A percentile compares a stretch with the other conserved stretches of the same genome.
Evolutionary conservation across 2,888 invertebrate genomes (phyloP).

Genomic region (Epirrita christyi): DNA sequence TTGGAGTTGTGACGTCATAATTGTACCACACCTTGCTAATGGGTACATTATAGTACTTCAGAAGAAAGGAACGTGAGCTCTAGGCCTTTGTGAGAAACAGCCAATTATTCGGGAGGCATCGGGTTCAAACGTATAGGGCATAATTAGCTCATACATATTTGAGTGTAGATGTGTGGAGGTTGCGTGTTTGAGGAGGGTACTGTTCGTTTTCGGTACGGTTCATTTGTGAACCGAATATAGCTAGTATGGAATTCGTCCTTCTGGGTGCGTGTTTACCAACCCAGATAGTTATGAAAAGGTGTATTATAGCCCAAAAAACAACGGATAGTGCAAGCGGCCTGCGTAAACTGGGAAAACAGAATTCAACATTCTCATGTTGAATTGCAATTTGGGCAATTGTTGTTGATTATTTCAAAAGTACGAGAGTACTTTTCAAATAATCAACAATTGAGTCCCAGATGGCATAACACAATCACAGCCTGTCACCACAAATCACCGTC

Average conservation of each 20-base stretch:
- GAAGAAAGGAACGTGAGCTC: constrained; percentile 1
- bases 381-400: no score
- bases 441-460: background rate
- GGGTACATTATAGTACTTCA: constrained; percentile 1
- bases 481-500: constrained; percentile 31
- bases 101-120: constrained; percentile 19
- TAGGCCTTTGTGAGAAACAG: constrained; percentile 20
- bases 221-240: constrained; percentile 1
- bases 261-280: background rate
- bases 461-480: constrained; percentile 13
- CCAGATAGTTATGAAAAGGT: background rate
- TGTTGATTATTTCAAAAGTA: no score
- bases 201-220: background rate
- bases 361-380: background rate
- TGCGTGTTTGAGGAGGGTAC: constrained; percentile 2
- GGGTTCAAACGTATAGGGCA: constrained; percentile 15
- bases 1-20: constrained; percentile 4
- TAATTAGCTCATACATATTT: constrained; percentile 26
- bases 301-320: background rate
- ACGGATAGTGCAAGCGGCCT: background rate
- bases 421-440: no score
- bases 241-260: background rate
- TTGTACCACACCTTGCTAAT: constrained; percentile 9
- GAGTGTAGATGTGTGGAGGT: constrained; percentile 9
- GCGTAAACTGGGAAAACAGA: constrained; percentile 2